Evolutionary conservation across 2,113 vertebrate species (phyloP).

Genomic region (Gambusia holbrooki): DNA sequence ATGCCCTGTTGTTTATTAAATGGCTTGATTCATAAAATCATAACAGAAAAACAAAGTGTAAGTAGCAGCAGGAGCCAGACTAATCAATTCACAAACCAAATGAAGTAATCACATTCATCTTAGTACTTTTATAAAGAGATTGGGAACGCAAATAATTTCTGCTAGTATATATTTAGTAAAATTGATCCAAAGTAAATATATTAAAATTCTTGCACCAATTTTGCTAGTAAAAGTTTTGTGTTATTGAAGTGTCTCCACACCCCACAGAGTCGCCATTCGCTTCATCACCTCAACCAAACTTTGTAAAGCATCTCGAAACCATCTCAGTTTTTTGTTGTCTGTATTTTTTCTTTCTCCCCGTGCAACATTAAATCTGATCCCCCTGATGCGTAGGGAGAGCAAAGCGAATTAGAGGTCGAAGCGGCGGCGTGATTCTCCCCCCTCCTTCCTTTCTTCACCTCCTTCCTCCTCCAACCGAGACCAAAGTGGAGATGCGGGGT

Average conservation of each 20-base stretch:
- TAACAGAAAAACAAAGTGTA: too few relatives aligned
- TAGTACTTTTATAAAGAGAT: neutral
- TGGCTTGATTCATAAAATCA: neutral
- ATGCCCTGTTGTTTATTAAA: too few relatives aligned
- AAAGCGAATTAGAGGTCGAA: slow-evolving; percentile 71
- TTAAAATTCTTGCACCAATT: neutral
- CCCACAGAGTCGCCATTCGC: slow-evolving; percentile 31
- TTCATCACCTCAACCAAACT: slow-evolving; percentile 60
- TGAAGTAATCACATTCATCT: neutral
- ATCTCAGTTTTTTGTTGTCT: slow-evolving; percentile 28
- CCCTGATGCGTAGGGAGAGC: slow-evolving; percentile 74
- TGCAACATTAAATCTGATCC: slow-evolving; percentile 67
- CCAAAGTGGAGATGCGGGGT: slow-evolving; percentile 48
- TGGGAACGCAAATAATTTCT: neutral
- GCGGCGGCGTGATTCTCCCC: slow-evolving; percentile 62
- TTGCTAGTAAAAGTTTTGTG: neutral
- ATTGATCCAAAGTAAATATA: neutral
- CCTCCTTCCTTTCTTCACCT: neutral
- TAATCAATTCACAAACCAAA: neutral
- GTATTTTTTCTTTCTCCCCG: slow-evolving; percentile 8
- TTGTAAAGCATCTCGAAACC: slow-evolving; percentile 58
- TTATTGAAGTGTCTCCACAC: neutral
- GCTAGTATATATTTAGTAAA: neutral
- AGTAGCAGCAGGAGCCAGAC: too few relatives aligned
- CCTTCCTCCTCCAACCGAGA: slow-evolving; percentile 31